These are phyloP conservation scores for Drosophila funebris DNA, from an alignment of 1,140 invertebrate genomes.

Conservation along the genomic window DNA sequence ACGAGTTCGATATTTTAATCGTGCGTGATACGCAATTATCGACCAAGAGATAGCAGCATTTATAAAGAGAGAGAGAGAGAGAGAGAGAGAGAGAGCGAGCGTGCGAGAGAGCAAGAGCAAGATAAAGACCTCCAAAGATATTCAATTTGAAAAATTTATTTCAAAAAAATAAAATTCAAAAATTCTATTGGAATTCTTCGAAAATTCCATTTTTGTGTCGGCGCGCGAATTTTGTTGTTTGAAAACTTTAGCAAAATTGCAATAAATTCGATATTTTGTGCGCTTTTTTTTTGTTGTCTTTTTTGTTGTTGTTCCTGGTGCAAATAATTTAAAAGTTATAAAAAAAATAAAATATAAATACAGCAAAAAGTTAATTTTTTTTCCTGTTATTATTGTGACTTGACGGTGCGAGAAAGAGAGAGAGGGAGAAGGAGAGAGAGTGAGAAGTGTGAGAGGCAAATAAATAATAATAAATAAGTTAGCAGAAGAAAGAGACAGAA, in stretches of 20 bases:
- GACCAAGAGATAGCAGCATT: not conserved
- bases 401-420: not conserved
- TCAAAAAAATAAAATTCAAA: not conserved
- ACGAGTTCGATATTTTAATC: not conserved
- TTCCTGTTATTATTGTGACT: constrained; percentile 1
- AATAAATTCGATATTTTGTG: no score
- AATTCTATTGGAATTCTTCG: not conserved
- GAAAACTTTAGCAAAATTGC: constrained; percentile 6
- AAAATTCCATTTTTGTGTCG: not conserved
- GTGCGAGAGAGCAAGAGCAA: not conserved
- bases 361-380: not conserved
- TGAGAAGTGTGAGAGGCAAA: not conserved
- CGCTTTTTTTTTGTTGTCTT: constrained; percentile 10
- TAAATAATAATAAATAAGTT: not conserved
- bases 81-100: no score
- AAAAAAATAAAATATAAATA: no score
- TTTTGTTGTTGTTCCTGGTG: constrained; percentile 18
- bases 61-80: no score
- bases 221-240: not conserved
- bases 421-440: not conserved
- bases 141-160: not conserved
- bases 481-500: not conserved
- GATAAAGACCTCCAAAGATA: not conserved
- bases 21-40: not conserved
- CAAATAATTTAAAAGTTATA: not conserved